phyloP scores from a whole-genome alignment of 2,888 invertebrate genomes.

The Drosophila mercatorum region DNA sequence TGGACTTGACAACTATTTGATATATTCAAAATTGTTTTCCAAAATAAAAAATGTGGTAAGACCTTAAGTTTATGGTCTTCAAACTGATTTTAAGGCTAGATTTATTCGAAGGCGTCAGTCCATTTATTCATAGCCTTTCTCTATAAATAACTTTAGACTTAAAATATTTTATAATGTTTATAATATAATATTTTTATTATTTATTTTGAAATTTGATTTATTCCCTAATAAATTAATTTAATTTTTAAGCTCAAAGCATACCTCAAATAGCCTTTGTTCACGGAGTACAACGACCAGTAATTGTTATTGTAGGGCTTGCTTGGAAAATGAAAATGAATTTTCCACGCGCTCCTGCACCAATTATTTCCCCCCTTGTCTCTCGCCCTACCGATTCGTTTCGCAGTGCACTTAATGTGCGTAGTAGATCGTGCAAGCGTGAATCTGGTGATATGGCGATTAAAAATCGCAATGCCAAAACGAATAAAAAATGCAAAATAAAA shows the following conservation, averaged over 20 bases:
- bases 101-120: no score
- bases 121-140: background rate
- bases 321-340: slow-evolving; percentile 61
- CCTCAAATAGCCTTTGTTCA: background rate
- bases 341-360: slow-evolving; percentile 34
- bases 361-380: background rate
- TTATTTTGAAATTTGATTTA: no score
- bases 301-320: slow-evolving; percentile 74
- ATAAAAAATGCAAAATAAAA: slow-evolving; percentile 6
- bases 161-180: background rate
- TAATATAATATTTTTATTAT: no score
- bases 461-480: slow-evolving; percentile 64
- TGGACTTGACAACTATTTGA: no score
- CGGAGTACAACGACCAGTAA: slow-evolving; percentile 47
- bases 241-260: background rate
- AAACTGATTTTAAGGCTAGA: no score
- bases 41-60: no score
- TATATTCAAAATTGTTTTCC: no score
- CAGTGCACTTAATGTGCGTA: slow-evolving; percentile 73
- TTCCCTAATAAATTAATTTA: background rate
- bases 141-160: background rate
- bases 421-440: slow-evolving; percentile 78
- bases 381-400: background rate
- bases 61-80: no score
- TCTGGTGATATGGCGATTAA: slow-evolving; percentile 78